Base-by-base conservation (phyloP, 2,113 vertebrate species). In the Mugil cephalus region DNA sequence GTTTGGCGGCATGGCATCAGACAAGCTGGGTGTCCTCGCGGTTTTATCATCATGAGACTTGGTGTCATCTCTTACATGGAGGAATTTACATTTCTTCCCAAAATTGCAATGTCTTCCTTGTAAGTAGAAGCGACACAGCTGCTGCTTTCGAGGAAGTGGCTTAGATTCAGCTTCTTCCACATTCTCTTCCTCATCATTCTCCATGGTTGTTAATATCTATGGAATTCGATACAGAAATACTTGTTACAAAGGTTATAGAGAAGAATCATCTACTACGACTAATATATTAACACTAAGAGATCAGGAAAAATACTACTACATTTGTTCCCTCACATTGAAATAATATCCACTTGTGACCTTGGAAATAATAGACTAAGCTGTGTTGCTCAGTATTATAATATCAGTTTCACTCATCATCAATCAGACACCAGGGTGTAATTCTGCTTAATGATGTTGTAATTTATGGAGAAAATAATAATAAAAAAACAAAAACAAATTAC, bases 41-140 rank as follows among this genome's bases (percentile, higher is more conserved):
- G 40, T 8, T 52, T 79, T 64, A 48, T 63, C 85, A 59, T 79
- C 61, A 3, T 74, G 52, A 42, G 42, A 63, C 55, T 11, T 62
- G 34, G 17, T 40, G 3, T 84, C 79, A 19, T 61, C 56, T 54
- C 79, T 88, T 35, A 90, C 76, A 15, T 95, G 95, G n/a, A 93
- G 77, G 80, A 94, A 95, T 55, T 64, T 87, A 60, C 95, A 95
- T 68, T 60, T 93, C 52, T 74, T 89, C 2, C 95, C 95, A 82
- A 90, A 95, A 53, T 85, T 88, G 65, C 95, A 95, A 68, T 76
- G 83, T 64, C 83, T 88, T 47, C 95, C 94, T 75, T 93, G 94
- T 51, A 93, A 92, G 71, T 86, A 94, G 75, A 94, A 95, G 39
- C 92, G 93, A 55, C 95, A 95, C 15, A 87, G 17, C 15, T n/a